Percentiles rank a stretch among this genome's conserved stretches.
Evolutionary conservation across 2,797 vertebrate genomes (phyloP).

Genomic region (Periophthalmus magnuspinnatus): DNA sequence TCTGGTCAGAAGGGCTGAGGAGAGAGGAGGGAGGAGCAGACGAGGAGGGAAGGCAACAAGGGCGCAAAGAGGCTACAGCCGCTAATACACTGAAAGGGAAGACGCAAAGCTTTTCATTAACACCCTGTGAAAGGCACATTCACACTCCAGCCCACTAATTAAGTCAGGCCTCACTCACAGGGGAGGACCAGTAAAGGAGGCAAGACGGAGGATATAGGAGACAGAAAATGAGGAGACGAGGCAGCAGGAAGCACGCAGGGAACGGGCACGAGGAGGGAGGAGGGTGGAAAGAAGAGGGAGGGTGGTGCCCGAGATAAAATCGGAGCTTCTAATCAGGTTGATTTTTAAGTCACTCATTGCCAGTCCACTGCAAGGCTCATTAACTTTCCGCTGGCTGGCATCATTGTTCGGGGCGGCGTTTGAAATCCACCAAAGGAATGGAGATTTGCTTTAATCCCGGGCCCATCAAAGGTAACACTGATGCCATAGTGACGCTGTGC

Average conservation of each 20-base stretch:
- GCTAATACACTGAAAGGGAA: constrained; percentile 82
- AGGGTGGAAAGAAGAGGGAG: constrained; percentile 33
- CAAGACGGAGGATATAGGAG: constrained; percentile 42
- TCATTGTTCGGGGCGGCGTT: constrained; percentile 87
- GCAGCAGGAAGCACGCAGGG: constrained; percentile 22
- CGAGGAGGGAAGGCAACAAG: constrained; percentile 40
- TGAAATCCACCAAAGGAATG: constrained; percentile 92
- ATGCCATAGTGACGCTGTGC: constrained; percentile 73
- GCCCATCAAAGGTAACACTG: constrained; percentile 88
- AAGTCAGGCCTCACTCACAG: constrained; percentile 86
- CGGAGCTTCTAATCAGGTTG: constrained; percentile 82
- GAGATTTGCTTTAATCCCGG: constrained; percentile 91
- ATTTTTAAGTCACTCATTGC: constrained; percentile 85
- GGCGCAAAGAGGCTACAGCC: constrained; percentile 72
- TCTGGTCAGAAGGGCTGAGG: constrained; percentile 69
- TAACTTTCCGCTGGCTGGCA: constrained; percentile 87
- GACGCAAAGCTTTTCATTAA: constrained; percentile 93
- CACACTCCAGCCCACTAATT: constrained; percentile 90
- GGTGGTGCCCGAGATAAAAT: constrained; percentile 59
- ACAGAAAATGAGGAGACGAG: constrained; percentile 34
- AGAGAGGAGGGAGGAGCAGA: constrained; percentile 56
- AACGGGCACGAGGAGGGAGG: constrained; percentile 47
- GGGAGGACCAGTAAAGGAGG: constrained; percentile 67
- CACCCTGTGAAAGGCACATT: constrained; percentile 89
- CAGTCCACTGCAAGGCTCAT: constrained; percentile 85